Conservation (phyloP, 2,888 invertebrate genomes). For the Adelphocoris suturalis region DNA sequence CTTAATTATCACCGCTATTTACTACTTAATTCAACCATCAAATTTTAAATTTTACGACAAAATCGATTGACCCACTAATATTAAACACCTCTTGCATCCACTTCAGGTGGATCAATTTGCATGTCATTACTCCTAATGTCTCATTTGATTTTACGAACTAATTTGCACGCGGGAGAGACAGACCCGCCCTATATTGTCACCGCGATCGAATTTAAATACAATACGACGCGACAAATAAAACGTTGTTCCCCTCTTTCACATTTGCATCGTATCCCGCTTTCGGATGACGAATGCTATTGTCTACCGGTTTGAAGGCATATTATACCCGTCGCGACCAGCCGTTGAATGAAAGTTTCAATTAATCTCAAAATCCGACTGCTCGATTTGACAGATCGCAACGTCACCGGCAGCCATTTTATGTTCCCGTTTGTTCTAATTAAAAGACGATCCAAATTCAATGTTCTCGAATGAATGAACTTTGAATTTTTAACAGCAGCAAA, state of each 20-base stretch:
- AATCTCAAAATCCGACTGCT: not conserved
- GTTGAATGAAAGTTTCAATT: not conserved
- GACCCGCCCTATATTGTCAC: slow-evolving; percentile 5
- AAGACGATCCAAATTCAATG: no score
- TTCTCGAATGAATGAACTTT: no score
- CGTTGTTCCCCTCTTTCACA: no score
- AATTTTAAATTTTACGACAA: not conserved
- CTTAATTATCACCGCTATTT: no score
- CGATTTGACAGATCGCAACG: not conserved
- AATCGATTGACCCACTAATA: not conserved
- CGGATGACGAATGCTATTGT: slow-evolving; percentile 19
- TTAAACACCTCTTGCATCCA: no score
- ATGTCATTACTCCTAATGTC: slow-evolving; percentile 44
- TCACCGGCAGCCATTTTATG: not conserved
- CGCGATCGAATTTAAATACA: slow-evolving; percentile 1
- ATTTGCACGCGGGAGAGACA: slow-evolving; percentile 5
- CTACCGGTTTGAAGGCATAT: not conserved
- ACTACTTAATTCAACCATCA: no score
- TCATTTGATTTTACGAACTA: slow-evolving; percentile 24
- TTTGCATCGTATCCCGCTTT: slow-evolving; percentile 13
- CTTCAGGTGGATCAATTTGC: not conserved
- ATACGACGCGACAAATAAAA: not conserved
- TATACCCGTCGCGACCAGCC: not conserved
- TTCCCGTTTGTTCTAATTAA: not conserved
- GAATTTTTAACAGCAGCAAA: no score